phyloP scores from a whole-genome alignment of 2,113 vertebrate genomes.

The Dolichotis patagonum region DNA sequence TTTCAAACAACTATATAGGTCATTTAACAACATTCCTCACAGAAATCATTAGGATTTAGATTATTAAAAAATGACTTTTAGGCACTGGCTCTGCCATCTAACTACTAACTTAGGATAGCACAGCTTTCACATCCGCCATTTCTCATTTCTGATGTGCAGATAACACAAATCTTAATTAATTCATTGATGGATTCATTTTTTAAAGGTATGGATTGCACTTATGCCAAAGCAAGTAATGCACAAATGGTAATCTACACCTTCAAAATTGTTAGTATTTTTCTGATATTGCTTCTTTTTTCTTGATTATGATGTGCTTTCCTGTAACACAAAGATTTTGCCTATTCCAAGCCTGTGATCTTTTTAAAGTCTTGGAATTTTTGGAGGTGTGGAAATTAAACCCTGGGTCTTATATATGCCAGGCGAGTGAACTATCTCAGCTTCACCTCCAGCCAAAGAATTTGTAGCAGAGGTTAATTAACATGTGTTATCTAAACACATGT shows the following conservation, averaged over 20 bases:
- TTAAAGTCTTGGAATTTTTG: background rate
- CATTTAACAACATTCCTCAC: background rate
- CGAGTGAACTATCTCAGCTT: background rate
- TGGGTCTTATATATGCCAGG: background rate
- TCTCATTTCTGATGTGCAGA: background rate
- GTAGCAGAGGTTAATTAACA: background rate
- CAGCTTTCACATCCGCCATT: background rate
- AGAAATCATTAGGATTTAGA: background rate
- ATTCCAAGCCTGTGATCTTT: background rate
- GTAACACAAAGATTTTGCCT: background rate
- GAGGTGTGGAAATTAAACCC: background rate
- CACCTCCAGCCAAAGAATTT: background rate
- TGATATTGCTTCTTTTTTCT: background rate
- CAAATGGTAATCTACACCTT: background rate
- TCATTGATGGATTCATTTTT: background rate
- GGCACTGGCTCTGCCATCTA: background rate
- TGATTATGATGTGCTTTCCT: background rate
- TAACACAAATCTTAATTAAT: background rate
- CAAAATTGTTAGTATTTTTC: background rate
- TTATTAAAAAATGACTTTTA: background rate
- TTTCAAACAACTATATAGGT: rapidly evolving
- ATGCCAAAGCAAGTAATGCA: background rate
- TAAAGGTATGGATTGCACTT: background rate
- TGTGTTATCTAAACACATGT: background rate
- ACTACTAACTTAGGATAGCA: background rate